A percentile compares a stretch with the other conserved stretches of the same genome.
These are phyloP conservation scores for Thysanoteuthis rhombus DNA, from an alignment of 2,888 invertebrate species.

Conservation along the genomic window DNA sequence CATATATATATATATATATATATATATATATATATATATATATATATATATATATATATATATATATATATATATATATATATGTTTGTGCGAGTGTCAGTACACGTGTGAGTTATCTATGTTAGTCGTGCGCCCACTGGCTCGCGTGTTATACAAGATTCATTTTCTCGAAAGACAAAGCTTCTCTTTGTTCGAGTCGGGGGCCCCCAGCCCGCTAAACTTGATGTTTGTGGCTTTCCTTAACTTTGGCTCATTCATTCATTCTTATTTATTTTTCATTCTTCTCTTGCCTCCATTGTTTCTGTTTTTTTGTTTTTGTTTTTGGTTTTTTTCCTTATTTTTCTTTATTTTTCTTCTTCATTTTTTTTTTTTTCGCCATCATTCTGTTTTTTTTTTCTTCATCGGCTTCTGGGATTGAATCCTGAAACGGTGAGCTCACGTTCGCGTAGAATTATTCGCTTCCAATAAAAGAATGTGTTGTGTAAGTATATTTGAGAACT, in stretches of 20 bases:
- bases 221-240: not conserved
- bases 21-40: too few species aligned
- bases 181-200: not conserved
- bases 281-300: not conserved
- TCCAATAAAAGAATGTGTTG: too few species aligned
- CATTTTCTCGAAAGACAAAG: not conserved
- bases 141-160: not conserved
- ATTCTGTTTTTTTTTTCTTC: too few species aligned
- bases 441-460: too few species aligned
- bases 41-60: too few species aligned
- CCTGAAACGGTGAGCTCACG: too few species aligned
- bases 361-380: too few species aligned
- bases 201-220: not conserved
- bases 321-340: not conserved
- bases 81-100: too few species aligned
- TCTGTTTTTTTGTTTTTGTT: not conserved
- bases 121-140: not conserved
- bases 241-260: not conserved
- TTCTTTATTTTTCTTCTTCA: too few species aligned
- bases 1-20: not conserved
- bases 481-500: too few species aligned
- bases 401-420: too few species aligned
- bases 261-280: not conserved
- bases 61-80: not conserved
- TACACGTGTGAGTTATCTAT: not conserved